Conservation (phyloP, 2,797 vertebrate species). For the Phoeniculus purpureus region DNA sequence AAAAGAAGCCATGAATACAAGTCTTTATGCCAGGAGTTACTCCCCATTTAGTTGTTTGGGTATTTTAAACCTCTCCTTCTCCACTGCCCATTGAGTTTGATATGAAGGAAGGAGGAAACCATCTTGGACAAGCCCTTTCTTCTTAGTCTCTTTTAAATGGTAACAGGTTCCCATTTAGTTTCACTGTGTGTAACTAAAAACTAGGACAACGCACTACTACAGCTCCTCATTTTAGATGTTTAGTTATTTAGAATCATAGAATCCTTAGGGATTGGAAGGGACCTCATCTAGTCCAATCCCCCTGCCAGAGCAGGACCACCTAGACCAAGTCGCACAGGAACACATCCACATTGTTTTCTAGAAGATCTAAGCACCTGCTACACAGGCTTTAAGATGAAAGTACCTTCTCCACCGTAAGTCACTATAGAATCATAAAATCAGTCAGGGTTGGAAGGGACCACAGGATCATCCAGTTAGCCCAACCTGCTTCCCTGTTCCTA, state of each 20-base stretch:
- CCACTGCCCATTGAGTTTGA: neutral
- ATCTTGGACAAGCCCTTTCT: neutral
- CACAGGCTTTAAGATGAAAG: no score
- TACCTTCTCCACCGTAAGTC: no score
- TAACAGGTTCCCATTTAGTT: neutral
- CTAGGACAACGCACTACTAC: neutral
- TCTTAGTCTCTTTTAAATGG: neutral
- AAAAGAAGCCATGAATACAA: constrained; percentile 2
- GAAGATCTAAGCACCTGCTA: no score
- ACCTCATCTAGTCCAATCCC: no score
- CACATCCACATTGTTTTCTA: no score
- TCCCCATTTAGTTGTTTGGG: neutral
- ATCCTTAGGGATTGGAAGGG: no score
- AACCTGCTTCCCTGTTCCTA: neutral
- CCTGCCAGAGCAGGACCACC: no score
- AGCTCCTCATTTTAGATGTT: neutral
- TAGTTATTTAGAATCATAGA: no score
- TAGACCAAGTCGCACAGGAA: no score
- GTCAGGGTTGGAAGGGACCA: no score
- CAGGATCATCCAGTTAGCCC: no score
- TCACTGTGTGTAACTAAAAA: neutral
- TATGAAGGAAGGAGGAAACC: neutral
- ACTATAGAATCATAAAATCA: no score
- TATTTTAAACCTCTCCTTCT: constrained; percentile 5
- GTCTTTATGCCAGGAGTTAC: constrained; percentile 4